Percentiles rank a stretch among this genome's conserved stretches.
Evolutionary conservation across 1,140 invertebrate species (phyloP).

Genomic region (Anagrus nilaparvatae): DNA sequence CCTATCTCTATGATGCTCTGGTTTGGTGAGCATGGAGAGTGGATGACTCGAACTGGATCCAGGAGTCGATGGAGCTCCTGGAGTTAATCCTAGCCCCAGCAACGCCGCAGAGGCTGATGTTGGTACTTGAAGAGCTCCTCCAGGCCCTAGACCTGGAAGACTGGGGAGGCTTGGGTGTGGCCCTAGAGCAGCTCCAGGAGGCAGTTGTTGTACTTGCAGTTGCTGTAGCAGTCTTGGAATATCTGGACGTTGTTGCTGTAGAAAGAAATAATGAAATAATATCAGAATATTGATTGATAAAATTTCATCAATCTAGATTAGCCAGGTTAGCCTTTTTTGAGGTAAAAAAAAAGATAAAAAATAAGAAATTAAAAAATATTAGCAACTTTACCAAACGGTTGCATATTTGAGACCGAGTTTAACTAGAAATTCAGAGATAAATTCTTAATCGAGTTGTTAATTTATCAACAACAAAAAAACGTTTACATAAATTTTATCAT

Average conservation of each 20-base stretch:
- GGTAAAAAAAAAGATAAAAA: too few species aligned
- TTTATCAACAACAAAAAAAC: too few species aligned
- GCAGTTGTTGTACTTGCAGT: conserved; percentile 84
- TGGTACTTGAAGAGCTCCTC: conserved; percentile 37
- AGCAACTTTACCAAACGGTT: too few species aligned
- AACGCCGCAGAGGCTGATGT: conserved; percentile 37
- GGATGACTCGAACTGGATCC: conserved; percentile 45
- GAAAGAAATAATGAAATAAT: too few species aligned
- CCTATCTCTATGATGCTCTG: conserved; percentile 50
- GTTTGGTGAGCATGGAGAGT: conserved; percentile 56
- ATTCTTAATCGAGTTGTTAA: too few species aligned
- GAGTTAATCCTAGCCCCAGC: conserved; percentile 41
- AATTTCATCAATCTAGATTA: too few species aligned
- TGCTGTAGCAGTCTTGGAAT: conserved; percentile 69
- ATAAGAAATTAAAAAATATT: too few species aligned
- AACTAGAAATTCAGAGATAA: too few species aligned
- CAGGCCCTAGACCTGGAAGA: conserved; percentile 34
- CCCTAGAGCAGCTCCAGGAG: conserved; percentile 61
- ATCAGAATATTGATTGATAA: too few species aligned
- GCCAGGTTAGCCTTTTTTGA: too few species aligned
- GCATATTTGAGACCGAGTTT: too few species aligned
- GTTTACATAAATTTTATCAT: too few species aligned
- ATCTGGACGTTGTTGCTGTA: conserved; percentile 65
- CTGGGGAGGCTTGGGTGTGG: conserved; percentile 43
- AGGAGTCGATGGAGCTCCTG: conserved; percentile 44